Evolutionary conservation across 2,113 vertebrate genomes (phyloP).

Genomic region (Cinclus mexicanus): DNA sequence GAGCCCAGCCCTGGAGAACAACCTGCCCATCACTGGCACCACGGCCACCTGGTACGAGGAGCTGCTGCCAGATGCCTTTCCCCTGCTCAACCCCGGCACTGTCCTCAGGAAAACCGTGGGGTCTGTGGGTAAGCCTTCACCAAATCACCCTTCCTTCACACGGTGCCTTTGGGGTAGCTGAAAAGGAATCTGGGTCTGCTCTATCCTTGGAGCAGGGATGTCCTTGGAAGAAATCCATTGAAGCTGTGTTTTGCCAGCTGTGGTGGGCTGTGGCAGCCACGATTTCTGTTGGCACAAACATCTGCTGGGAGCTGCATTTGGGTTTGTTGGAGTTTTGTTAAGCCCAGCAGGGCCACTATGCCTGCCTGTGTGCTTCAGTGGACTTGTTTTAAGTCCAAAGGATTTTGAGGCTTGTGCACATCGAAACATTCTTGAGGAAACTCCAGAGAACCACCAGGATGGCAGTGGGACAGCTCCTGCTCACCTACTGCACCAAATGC

Average conservation of each 20-base stretch:
- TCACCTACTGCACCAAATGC: background rate
- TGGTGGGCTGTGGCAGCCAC: background rate
- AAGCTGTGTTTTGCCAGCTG: background rate
- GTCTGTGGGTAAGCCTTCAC: conserved; percentile 52
- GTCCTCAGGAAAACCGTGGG: conserved; percentile 66
- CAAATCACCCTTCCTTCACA: fast-evolving
- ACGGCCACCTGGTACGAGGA: conserved; percentile 80
- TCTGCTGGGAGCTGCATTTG: background rate
- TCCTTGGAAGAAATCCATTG: background rate
- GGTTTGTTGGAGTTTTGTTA: background rate
- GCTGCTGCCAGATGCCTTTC: conserved; percentile 79
- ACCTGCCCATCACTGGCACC: conserved; percentile 58
- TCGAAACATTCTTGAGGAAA: background rate
- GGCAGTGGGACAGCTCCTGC: background rate
- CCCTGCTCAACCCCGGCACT: conserved; percentile 71
- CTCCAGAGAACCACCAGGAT: background rate
- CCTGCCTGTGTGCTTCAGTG: background rate
- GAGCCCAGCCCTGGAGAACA: conserved; percentile 55
- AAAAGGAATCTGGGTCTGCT: background rate
- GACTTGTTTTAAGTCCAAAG: background rate
- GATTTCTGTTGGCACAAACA: background rate
- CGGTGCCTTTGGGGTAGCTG: fast-evolving
- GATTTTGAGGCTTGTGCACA: background rate
- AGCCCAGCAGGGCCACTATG: background rate
- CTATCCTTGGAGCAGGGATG: background rate